phyloP scores from a whole-genome alignment of 2,113 vertebrate genomes.

The Indri indri region DNA sequence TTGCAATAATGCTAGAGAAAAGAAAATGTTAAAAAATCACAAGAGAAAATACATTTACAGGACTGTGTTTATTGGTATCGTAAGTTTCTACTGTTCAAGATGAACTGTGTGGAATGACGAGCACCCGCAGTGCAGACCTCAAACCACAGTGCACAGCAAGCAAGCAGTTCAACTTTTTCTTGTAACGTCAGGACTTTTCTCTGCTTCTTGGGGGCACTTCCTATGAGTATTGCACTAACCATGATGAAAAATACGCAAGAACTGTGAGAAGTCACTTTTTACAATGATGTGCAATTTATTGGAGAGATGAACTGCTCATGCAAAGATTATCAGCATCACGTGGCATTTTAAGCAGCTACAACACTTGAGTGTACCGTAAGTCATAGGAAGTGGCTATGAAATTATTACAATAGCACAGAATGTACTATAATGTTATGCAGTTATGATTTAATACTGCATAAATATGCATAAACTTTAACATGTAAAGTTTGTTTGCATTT shows the following conservation, averaged over 20 bases:
- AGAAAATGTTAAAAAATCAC: neutral
- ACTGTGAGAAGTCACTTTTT: neutral
- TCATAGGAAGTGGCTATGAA: neutral
- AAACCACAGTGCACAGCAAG: neutral
- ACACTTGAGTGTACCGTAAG: neutral
- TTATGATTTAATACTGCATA: neutral
- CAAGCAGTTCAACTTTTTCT: neutral
- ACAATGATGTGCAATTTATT: neutral
- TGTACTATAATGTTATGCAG: neutral
- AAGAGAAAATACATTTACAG: neutral
- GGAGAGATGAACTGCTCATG: neutral
- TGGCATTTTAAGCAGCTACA: neutral
- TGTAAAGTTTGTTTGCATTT: neutral
- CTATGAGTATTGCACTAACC: neutral
- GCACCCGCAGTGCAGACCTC: neutral
- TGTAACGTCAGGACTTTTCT: neutral
- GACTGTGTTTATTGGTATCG: neutral
- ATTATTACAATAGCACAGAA: neutral
- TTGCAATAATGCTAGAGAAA: neutral
- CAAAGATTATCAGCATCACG: neutral
- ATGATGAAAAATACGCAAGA: neutral
- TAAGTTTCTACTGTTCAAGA: neutral
- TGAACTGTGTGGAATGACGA: neutral
- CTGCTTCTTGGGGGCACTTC: neutral
- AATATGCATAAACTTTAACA: neutral